Evolutionary conservation across 2,113 vertebrate species (phyloP), one percentile per base, ranked within the genome.

Genomic region (Chamaetylas fuelleborni): DNA sequence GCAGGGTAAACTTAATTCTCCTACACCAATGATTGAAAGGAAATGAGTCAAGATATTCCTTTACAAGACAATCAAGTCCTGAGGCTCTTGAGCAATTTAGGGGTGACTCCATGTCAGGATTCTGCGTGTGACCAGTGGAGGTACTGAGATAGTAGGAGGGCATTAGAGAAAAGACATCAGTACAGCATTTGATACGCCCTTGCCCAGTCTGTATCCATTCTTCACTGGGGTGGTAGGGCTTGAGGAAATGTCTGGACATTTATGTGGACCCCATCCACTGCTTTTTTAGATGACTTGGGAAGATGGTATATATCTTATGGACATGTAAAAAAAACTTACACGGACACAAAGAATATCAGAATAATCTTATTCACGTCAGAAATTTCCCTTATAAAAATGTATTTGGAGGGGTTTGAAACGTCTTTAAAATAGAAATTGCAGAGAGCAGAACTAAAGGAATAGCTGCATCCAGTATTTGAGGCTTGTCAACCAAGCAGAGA

Each of bases 251-350:
- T 57, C 67, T 80, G 40, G 13, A 79, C 7, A 11, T 66, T 7
- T 9, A 33, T 0, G 0, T 62, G 56, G 54, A 36, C 6, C 19
- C 42, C 57, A 38, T 5, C 2, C 28, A 61, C 6, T 34, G 15
- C 10, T 92, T 79, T 25, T 25, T 81, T 45, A 40, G 11, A 22
- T 50, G 2, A 45, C 23, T 67, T 80, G 33, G 23, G 11, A 79
- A 80, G 45, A 23, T 51, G n/a, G 3, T 34, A 17, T 47, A 7
- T 57, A 38, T 18, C 38, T 92, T 34, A 43, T 2, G 14, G 22
- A 29, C 5, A 12, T 29, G 13, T 54, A 14, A 47, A 69, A 47
- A 69, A 84, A 57, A 33, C 2, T 29, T 70, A 47, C 9, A 51
- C 3, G 5, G 8, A 9, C 28, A 47, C 4, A 14, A 79, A 67